Conservation (phyloP, 2,113 vertebrate genomes). For the Alethe castanea region DNA sequence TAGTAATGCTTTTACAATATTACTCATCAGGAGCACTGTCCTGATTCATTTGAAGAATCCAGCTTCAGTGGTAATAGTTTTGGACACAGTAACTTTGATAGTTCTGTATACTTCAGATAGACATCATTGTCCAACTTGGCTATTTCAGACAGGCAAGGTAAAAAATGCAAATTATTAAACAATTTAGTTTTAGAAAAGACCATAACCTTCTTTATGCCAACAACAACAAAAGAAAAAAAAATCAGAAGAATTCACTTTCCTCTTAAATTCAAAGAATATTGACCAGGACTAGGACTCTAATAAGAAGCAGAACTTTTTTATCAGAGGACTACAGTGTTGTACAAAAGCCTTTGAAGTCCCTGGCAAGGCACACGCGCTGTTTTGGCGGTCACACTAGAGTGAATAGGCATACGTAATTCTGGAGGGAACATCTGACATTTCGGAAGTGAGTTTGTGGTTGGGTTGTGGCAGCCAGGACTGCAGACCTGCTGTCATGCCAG, state of each 20-base stretch:
- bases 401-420: background rate
- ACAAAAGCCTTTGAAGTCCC: background rate
- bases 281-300: background rate
- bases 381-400: background rate
- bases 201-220: background rate
- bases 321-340: background rate
- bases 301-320: background rate
- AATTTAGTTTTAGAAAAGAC: background rate
- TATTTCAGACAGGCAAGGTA: background rate
- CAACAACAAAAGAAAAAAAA: background rate
- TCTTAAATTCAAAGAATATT: background rate
- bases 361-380: background rate
- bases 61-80: background rate
- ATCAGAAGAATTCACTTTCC: background rate
- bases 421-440: constrained; percentile 4
- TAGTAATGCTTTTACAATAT: background rate
- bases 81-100: background rate
- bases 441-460: background rate
- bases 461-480: background rate
- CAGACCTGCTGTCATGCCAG: background rate
- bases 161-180: background rate
- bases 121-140: background rate
- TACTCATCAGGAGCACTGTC: background rate
- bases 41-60: background rate
- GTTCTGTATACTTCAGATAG: background rate